Evolutionary conservation across 2,888 invertebrate genomes (phyloP), one percentile per base, ranked within the genome.

Genomic region (Petrophora chlorosata): DNA sequence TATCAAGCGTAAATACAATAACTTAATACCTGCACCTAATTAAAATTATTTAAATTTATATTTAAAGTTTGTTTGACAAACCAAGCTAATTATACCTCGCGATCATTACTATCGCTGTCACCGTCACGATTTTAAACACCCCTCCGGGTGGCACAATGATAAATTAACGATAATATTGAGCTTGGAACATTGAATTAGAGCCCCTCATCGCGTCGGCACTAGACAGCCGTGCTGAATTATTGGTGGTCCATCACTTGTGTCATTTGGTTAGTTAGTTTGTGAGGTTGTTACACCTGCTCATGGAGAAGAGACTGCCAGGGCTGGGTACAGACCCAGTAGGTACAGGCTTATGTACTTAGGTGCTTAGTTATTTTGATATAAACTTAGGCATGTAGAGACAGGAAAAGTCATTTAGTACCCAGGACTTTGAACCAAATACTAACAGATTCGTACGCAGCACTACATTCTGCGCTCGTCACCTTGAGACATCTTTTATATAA

Each of bases 101-200:
- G 34, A 35, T 36, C 25, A 29, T 47, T 36, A n/a, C n/a, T n/a
- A 41, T 26, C 34, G 36, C 8, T 29, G 34, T 47, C 35, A 34
- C 47, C 10, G 5, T 12, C 30, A 29, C 9, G 33, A 43, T 41
- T 47, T 41, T 30, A 39, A 32, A n/a, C 32, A 23, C 49, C 33
- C 48, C 43, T 30, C 30, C 16, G 3, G 13, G 15, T 28, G 48
- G 45, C 67, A 67, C 72, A 77, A 76, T 84, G 84, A 85, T 85
- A 81, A 85, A 85, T 85, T 84, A 82, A 79, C 82, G 73, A 73
- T 81, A 76, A 65, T 84, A 85, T 81, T 84, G 72, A 70, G 61
- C 55, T 59, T 65, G 68, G 65, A 42, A 75, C 80, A 80, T 85
- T 73, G 75, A 81, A 82, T 83, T 79, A 79, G 73, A 71, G 76